phyloP scores from a whole-genome alignment of 2,113 vertebrate species.

The Vombatus ursinus region DNA sequence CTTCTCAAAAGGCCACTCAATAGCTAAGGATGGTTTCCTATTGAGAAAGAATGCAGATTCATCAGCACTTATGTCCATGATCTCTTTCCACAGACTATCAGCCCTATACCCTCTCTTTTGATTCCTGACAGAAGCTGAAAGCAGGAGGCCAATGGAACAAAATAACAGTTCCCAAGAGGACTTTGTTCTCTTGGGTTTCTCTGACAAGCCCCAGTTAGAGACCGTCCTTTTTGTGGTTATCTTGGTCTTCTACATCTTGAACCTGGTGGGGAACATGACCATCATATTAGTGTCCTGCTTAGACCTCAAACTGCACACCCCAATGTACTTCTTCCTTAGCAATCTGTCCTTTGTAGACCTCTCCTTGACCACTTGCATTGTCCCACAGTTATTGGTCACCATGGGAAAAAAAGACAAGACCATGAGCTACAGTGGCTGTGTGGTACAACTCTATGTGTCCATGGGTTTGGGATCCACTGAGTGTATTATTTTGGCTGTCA shows the following conservation, averaged over 20 bases:
- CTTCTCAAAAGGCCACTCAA: not conserved
- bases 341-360: constrained; percentile 60
- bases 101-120: not conserved
- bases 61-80: not conserved
- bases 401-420: constrained; percentile 44
- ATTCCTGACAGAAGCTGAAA: not conserved
- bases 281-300: constrained; percentile 44
- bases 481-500: constrained; percentile 53
- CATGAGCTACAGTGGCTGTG: constrained; percentile 40
- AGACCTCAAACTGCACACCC: constrained; percentile 45
- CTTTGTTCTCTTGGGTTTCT: constrained; percentile 60
- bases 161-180: constrained; percentile 22
- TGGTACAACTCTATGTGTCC: constrained; percentile 48
- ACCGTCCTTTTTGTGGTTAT: constrained; percentile 49
- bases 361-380: constrained; percentile 44
- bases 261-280: constrained; percentile 46
- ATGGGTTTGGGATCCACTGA: constrained; percentile 44
- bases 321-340: constrained; percentile 60
- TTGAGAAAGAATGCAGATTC: not conserved
- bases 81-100: not conserved
- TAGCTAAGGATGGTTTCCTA: not conserved
- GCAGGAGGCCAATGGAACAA: constrained; percentile 17
- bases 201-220: constrained; percentile 38
- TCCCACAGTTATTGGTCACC: constrained; percentile 50
- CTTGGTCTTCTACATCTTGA: constrained; percentile 48